These are phyloP conservation scores for Ptilorrhoa leucosticta DNA, from an alignment of 2,113 vertebrate genomes.

Conservation along the genomic window DNA sequence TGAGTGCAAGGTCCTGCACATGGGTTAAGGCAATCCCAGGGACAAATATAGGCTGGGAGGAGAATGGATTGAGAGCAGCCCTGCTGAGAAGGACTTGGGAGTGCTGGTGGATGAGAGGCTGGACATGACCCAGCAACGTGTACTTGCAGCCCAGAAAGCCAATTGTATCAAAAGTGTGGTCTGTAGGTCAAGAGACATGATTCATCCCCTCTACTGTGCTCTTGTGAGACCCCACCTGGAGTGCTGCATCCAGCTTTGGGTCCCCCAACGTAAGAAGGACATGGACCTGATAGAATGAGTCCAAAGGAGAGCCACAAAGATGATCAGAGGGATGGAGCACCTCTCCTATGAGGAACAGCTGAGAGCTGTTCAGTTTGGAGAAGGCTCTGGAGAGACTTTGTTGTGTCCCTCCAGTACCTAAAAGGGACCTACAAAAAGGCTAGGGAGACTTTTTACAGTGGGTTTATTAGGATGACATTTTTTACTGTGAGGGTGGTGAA, in stretches of 20 bases:
- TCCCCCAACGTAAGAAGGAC: neutral
- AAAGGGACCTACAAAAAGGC: neutral
- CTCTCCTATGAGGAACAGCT: neutral
- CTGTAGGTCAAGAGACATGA: neutral
- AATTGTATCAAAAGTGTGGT: accelerated
- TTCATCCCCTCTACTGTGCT: neutral
- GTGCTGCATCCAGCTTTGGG: neutral
- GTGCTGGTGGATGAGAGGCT: neutral
- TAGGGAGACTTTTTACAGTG: neutral
- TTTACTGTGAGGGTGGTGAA: neutral
- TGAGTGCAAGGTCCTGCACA: neutral
- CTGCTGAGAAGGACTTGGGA: neutral
- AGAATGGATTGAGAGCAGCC: neutral
- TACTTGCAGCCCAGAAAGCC: neutral
- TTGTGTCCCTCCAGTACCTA: neutral
- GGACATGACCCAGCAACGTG: neutral
- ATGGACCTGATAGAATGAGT: neutral
- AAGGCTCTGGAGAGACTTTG: neutral
- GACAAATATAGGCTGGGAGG: neutral
- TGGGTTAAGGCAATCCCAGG: neutral
- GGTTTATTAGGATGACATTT: neutral
- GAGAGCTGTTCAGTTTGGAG: neutral
- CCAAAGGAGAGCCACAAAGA: neutral
- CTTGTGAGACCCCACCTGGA: neutral
- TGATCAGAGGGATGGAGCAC: neutral